These are phyloP conservation scores for Echiichthys vipera DNA, from an alignment of 2,797 vertebrate species.

Conservation along the genomic window DNA sequence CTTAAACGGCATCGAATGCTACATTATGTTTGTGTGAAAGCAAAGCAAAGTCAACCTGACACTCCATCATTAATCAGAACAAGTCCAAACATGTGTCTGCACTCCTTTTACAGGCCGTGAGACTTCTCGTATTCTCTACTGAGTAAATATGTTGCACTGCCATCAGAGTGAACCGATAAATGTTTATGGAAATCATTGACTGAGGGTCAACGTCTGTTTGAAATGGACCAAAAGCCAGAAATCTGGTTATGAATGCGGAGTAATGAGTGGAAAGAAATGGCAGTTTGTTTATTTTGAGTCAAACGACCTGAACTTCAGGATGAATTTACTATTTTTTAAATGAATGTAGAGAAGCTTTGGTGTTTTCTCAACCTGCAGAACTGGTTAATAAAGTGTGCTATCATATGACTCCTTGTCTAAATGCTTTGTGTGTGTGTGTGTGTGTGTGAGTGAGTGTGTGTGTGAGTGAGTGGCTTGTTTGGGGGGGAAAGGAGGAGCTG, in stretches of 20 bases:
- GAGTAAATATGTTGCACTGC: not conserved
- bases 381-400: slow-evolving; percentile 60
- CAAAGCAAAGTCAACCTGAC: slow-evolving; percentile 34
- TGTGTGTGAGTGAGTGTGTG: not conserved
- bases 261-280: not conserved
- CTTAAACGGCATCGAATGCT: not conserved
- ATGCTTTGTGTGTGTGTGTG: not conserved
- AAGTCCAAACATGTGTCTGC: slow-evolving; percentile 11
- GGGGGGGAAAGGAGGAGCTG: no score
- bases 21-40: slow-evolving; percentile 15
- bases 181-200: slow-evolving; percentile 19
- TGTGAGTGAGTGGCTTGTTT: no score
- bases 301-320: not conserved
- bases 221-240: slow-evolving; percentile 51
- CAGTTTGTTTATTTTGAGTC: not conserved
- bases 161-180: not conserved
- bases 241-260: slow-evolving; percentile 6
- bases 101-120: slow-evolving; percentile 30
- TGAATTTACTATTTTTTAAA: slow-evolving; percentile 9
- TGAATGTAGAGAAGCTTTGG: not conserved
- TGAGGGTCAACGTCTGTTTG: slow-evolving; percentile 14
- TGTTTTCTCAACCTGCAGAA: slow-evolving; percentile 37
- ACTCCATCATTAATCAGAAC: slow-evolving; percentile 52
- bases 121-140: slow-evolving; percentile 5
- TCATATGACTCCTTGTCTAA: not conserved